These are phyloP conservation scores for Chamaea fasciata DNA, from an alignment of 2,113 vertebrate species.

Conservation along the genomic window DNA sequence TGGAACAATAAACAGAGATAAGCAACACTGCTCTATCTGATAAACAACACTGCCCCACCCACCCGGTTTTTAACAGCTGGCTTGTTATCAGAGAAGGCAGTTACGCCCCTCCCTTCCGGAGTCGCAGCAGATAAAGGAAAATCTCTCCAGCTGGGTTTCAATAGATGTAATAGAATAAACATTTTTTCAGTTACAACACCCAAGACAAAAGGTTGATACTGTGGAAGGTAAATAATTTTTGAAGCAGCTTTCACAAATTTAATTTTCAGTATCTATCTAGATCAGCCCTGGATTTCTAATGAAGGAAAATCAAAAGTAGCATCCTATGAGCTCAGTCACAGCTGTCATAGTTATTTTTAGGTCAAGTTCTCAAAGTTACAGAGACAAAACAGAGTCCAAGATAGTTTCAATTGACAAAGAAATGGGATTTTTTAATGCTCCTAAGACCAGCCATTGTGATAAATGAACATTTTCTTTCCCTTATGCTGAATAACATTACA, in stretches of 20 bases:
- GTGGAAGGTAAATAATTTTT: neutral
- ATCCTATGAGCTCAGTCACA: neutral
- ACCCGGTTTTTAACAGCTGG: too few relatives aligned
- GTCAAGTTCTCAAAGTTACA: neutral
- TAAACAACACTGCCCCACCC: too few relatives aligned
- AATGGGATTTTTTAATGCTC: neutral
- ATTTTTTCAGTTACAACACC: too few relatives aligned
- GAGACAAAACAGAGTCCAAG: neutral
- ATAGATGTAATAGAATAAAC: too few relatives aligned
- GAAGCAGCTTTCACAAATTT: neutral
- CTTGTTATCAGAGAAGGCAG: too few relatives aligned
- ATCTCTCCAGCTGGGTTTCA: too few relatives aligned
- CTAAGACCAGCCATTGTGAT: neutral
- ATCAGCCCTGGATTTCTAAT: neutral
- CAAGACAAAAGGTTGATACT: neutral
- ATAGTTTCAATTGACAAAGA: neutral
- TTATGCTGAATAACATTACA: neutral
- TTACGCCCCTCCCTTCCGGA: too few relatives aligned
- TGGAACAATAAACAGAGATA: too few relatives aligned
- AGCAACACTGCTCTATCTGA: too few relatives aligned
- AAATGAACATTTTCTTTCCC: neutral
- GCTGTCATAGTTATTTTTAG: neutral
- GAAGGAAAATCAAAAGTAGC: neutral
- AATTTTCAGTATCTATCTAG: neutral
- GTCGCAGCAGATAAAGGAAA: too few relatives aligned